These are phyloP conservation scores for Bufo bufo DNA, from an alignment of 2,113 vertebrate genomes.

Conservation along the genomic window DNA sequence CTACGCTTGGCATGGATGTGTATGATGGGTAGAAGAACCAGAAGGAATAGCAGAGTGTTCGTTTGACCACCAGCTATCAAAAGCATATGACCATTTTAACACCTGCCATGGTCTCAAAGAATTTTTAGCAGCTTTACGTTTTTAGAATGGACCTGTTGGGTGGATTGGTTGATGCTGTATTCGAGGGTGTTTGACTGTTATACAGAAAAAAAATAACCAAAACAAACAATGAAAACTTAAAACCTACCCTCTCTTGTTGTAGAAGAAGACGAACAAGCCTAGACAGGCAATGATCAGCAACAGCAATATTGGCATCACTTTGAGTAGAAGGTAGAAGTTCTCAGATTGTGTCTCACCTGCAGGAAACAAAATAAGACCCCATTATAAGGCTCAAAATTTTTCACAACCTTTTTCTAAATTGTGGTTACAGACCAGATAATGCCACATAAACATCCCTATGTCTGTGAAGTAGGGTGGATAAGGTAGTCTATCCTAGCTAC, in stretches of 20 bases:
- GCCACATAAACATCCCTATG: too few species aligned
- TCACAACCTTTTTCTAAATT: too few species aligned
- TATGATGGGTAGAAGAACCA: too few species aligned
- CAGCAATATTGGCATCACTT: slow-evolving; percentile 69
- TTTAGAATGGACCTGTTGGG: too few species aligned
- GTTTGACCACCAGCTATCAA: too few species aligned
- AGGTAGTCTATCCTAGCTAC: too few species aligned
- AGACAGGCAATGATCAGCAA: slow-evolving; percentile 70
- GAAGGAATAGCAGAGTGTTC: too few species aligned
- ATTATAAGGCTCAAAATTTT: not conserved
- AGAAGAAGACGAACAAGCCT: slow-evolving; percentile 69
- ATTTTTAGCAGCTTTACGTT: not conserved
- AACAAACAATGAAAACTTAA: not conserved
- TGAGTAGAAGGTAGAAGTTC: slow-evolving; percentile 70
- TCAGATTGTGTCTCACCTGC: slow-evolving; percentile 72
- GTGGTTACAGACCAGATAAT: too few species aligned
- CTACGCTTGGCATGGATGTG: too few species aligned
- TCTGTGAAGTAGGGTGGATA: too few species aligned
- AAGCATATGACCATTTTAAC: too few species aligned
- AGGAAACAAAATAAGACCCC: not conserved
- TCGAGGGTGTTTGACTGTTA: not conserved
- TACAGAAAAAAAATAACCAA: not conserved
- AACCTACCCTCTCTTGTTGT: slow-evolving; percentile 73
- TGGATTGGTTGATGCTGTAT: not conserved
- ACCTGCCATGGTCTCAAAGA: too few species aligned